These are phyloP conservation scores for Drosophila miranda DNA, from an alignment of 1,140 invertebrate species.

Conservation along the genomic window DNA sequence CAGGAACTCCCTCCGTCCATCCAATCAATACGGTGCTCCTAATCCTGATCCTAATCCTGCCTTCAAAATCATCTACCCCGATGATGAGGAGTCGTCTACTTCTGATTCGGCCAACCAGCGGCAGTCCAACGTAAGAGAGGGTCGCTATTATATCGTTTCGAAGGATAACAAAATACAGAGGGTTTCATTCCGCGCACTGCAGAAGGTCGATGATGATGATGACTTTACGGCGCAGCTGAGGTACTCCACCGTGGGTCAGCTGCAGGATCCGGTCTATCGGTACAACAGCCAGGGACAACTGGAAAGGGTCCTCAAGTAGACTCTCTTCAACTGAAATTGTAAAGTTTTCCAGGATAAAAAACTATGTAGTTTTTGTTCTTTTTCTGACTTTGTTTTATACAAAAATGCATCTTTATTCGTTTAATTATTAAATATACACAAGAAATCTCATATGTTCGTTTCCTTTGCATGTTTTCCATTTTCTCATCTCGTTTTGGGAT, in stretches of 20 bases:
- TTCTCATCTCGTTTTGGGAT: slow-evolving; percentile 36
- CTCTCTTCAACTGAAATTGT: not conserved
- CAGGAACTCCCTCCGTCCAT: slow-evolving; percentile 8
- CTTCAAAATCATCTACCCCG: slow-evolving; percentile 67
- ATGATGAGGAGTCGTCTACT: slow-evolving; percentile 28
- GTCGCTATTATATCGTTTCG: slow-evolving; percentile 72
- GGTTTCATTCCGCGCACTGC: slow-evolving; percentile 61
- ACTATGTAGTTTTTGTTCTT: slow-evolving; percentile 13
- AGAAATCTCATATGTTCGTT: slow-evolving; percentile 75
- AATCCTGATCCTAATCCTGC: slow-evolving; percentile 4
- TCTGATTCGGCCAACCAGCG: not conserved
- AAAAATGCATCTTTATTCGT: slow-evolving; percentile 82
- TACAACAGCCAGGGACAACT: slow-evolving; percentile 74
- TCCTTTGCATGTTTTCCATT: slow-evolving; percentile 51
- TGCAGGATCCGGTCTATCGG: slow-evolving; percentile 74
- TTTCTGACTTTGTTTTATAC: slow-evolving; percentile 81
- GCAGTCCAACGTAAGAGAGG: slow-evolving; percentile 31
- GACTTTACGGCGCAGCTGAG: slow-evolving; percentile 73
- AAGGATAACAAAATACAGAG: slow-evolving; percentile 70
- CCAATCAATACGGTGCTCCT: slow-evolving; percentile 55
- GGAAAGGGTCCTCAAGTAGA: slow-evolving; percentile 60
- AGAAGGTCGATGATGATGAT: slow-evolving; percentile 47
- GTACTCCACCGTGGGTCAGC: slow-evolving; percentile 70
- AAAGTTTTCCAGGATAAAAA: slow-evolving; percentile 8
- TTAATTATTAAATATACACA: slow-evolving; percentile 79